phyloP scores from a whole-genome alignment of 2,888 invertebrate species.

The Ichneumoninae sp. region DNA sequence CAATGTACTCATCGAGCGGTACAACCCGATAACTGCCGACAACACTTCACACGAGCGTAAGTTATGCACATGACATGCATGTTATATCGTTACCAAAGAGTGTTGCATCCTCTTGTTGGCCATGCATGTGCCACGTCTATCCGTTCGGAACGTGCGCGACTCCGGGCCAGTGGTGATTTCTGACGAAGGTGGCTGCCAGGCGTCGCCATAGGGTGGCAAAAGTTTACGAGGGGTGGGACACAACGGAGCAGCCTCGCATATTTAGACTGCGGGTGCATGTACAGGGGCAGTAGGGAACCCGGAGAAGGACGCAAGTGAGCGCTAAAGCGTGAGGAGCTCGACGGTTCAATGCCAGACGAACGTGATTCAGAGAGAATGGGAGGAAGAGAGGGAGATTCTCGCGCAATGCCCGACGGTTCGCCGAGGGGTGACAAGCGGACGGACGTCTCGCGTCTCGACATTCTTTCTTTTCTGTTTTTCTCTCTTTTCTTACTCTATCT shows the following conservation, averaged over 20 bases:
- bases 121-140: slow-evolving; percentile 14
- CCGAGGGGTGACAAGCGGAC: slow-evolving; percentile 62
- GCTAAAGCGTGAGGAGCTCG: slow-evolving; percentile 34
- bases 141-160: background rate
- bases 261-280: slow-evolving; percentile 62
- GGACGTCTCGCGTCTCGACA: slow-evolving; percentile 49
- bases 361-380: slow-evolving; percentile 45
- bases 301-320: slow-evolving; percentile 42
- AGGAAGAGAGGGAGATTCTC: slow-evolving; percentile 58
- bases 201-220: slow-evolving; percentile 70
- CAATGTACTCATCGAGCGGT: background rate
- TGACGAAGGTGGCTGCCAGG: slow-evolving; percentile 55
- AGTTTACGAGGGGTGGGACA: slow-evolving; percentile 75
- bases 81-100: slow-evolving; percentile 19
- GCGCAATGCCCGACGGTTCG: slow-evolving; percentile 56
- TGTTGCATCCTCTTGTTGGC: slow-evolving; percentile 18
- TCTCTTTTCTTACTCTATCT: slow-evolving; percentile 39
- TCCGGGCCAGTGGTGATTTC: slow-evolving; percentile 54
- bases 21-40: background rate
- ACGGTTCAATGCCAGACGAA: slow-evolving; percentile 50
- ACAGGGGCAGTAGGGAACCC: slow-evolving; percentile 47
- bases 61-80: slow-evolving; percentile 4
- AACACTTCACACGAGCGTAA: background rate
- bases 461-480: slow-evolving; percentile 18
- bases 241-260: slow-evolving; percentile 66